These are phyloP conservation scores for Zophobas atratus DNA, from an alignment of 1,140 invertebrate genomes.

Conservation along the genomic window DNA sequence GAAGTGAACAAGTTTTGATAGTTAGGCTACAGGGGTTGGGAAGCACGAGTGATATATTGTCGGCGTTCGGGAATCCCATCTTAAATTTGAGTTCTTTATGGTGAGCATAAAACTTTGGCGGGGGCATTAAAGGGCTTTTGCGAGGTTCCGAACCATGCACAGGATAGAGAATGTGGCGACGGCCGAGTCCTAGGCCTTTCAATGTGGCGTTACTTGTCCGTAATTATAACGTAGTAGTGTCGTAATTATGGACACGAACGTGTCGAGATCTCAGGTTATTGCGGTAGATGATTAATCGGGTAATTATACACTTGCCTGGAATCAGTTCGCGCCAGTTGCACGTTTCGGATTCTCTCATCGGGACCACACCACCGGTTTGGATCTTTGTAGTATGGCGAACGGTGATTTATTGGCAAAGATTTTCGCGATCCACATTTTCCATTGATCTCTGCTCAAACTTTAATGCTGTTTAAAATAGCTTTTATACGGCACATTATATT, in stretches of 20 bases:
- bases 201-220: constrained; percentile 13
- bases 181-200: constrained; percentile 14
- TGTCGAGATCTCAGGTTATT: constrained; percentile 50
- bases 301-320: constrained; percentile 47
- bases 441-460: constrained; percentile 46
- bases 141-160: constrained; percentile 29
- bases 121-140: constrained; percentile 42
- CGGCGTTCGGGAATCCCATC: constrained; percentile 38
- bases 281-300: constrained; percentile 47
- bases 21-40: constrained; percentile 3
- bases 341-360: constrained; percentile 11
- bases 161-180: constrained; percentile 28
- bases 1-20: constrained; percentile 15
- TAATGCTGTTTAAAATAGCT: constrained; percentile 41
- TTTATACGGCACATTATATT: constrained; percentile 45
- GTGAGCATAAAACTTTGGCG: constrained; percentile 52
- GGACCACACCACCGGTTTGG: constrained; percentile 20
- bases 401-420: constrained; percentile 43
- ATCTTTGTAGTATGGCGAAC: constrained; percentile 21
- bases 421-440: constrained; percentile 46
- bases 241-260: constrained; percentile 48
- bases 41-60: constrained; percentile 44
- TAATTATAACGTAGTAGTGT: constrained; percentile 51
- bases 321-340: constrained; percentile 2
- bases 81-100: constrained; percentile 53